phyloP scores from a whole-genome alignment of 2,113 vertebrate species.

The Pomatorhinus ruficollis region DNA sequence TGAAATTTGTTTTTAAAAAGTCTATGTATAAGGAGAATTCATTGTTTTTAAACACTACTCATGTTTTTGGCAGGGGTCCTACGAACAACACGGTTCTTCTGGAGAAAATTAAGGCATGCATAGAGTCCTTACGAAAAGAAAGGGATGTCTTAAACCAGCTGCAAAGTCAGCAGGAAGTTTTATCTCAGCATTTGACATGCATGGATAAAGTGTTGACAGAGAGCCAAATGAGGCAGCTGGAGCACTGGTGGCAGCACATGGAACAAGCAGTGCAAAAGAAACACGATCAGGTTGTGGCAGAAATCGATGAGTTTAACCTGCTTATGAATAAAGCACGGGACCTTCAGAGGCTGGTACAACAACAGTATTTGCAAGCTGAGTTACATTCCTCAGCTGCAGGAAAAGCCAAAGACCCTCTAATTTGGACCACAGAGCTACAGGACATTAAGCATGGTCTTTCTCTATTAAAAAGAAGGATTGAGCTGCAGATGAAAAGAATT shows the following conservation, averaged over 20 bases:
- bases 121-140: slow-evolving; percentile 76
- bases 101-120: slow-evolving; percentile 74
- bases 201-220: slow-evolving; percentile 74
- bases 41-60: not conserved
- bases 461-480: slow-evolving; percentile 72
- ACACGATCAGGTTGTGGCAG: slow-evolving; percentile 64
- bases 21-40: not conserved
- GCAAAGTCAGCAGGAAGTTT: slow-evolving; percentile 62
- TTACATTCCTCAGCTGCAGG: slow-evolving; percentile 44
- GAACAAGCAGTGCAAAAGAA: slow-evolving; percentile 75
- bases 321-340: slow-evolving; percentile 69
- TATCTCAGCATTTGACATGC: slow-evolving; percentile 71
- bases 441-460: slow-evolving; percentile 71
- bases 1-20: not conserved
- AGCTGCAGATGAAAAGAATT: slow-evolving; percentile 75
- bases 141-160: slow-evolving; percentile 74
- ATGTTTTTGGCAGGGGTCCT: slow-evolving; percentile 71
- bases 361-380: slow-evolving; percentile 43
- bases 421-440: slow-evolving; percentile 74
- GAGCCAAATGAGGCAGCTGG: slow-evolving; percentile 75
- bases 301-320: slow-evolving; percentile 57
- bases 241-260: slow-evolving; percentile 76
- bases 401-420: slow-evolving; percentile 58
- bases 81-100: slow-evolving; percentile 75
- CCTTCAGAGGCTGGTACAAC: slow-evolving; percentile 74